Percentiles rank a stretch among this genome's conserved stretches.
Evolutionary conservation across 2,113 vertebrate species (phyloP).

Genomic region (Lepidothrix coronata): DNA sequence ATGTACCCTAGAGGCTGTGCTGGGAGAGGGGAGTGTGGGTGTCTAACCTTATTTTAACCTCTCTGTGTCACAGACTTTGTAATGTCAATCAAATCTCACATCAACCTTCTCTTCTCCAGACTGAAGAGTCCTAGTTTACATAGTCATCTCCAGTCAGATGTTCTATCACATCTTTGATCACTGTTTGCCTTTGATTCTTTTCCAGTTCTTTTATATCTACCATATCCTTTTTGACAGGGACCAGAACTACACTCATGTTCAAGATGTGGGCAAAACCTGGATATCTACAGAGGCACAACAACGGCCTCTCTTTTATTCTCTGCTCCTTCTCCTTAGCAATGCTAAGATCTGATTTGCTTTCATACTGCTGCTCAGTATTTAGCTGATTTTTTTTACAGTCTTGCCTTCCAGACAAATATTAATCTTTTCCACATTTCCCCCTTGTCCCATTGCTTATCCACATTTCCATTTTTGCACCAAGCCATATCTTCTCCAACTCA

Average conservation of each 20-base stretch:
- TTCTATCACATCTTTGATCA: neutral
- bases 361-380: neutral
- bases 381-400: neutral
- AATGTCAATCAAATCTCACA: neutral
- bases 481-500: neutral
- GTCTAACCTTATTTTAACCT: neutral
- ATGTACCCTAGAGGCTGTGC: neutral
- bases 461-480: neutral
- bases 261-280: neutral
- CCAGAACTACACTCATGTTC: neutral
- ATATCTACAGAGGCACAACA: neutral
- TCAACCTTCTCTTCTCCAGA: neutral
- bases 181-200: neutral
- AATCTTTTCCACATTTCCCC: neutral
- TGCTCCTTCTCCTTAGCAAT: neutral
- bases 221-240: neutral
- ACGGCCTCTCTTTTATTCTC: neutral
- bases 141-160: neutral
- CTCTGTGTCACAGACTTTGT: neutral
- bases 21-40: neutral
- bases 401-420: neutral
- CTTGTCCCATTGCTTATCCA: neutral
- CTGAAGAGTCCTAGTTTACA: neutral
- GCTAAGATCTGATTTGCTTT: neutral
- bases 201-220: neutral